Evolutionary conservation across 2,113 vertebrate species (phyloP), one percentile per base, ranked within the genome.

Genomic region (Leptobrachium ailaonicum): DNA sequence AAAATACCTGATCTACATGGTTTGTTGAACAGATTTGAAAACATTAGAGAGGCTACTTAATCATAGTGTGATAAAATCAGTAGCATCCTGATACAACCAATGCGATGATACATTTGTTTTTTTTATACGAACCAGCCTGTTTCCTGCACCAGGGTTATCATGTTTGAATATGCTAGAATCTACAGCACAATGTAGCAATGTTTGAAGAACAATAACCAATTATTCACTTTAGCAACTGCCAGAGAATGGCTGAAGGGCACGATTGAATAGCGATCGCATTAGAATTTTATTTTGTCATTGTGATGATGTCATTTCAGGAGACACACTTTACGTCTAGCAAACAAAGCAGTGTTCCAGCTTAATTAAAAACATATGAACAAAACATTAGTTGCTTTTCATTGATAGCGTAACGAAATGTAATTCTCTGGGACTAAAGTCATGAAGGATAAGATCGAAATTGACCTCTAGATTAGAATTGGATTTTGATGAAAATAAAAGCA

Each of bases 11-110:
- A 77, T 77, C 53, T 69, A 13, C 53, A 70, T 77, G 53, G 50
- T 70, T 77, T 70, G 75, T 45, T 68, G 66, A 60, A 50, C 75
- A 56, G 66, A 69, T 69, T 56, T 77, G 58, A 68, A 77, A 77
- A 69, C 50, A 69, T 68, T 77, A 69, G 53, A 43, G 41, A 20
- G 66, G 41, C 56, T 40, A 77, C 66, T 77, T 69, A 77, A 77
- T 70, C 66, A 77, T 60, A 77, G 32, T 69, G 68, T 77, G 75
- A 77, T 77, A 77, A 47, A 69, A 77, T 77, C 75, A 77, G 75
- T 45, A 54, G 56, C 69, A 77, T 70, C 66, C 66, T 69, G 75
- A 68, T 47, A 69, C 66, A 77, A 70, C 53, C 58, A 77, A 69
- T 50, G 69, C 66, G 60, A 69, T 50, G 75, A 70, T 50, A 69